These are phyloP conservation scores for Phasianus colchicus DNA, from an alignment of 2,113 vertebrate genomes.

Conservation along the genomic window DNA sequence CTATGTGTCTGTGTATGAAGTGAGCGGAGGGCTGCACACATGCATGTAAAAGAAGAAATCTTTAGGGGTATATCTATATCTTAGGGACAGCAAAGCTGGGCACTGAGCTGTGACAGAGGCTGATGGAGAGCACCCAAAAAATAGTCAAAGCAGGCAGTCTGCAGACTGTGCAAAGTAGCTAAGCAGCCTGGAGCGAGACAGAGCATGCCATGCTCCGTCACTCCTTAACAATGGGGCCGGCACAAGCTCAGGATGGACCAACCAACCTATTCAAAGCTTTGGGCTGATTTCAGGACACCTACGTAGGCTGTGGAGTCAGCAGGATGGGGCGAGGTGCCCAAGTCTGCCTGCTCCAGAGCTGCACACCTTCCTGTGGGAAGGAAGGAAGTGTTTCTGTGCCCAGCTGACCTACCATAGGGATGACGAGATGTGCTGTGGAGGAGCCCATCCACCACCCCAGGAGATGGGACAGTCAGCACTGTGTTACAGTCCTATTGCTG, in stretches of 20 bases:
- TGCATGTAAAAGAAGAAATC: background rate
- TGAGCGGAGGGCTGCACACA: accelerated
- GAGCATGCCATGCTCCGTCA: constrained; percentile 34
- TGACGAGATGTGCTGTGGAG: background rate
- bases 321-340: background rate
- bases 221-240: constrained; percentile 10
- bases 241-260: background rate
- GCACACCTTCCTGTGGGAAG: background rate
- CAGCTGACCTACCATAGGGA: background rate
- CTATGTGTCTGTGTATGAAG: background rate
- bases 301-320: background rate
- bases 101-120: background rate
- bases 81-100: background rate
- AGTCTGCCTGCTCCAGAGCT: background rate
- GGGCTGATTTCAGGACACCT: constrained; percentile 44
- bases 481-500: background rate
- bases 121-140: background rate
- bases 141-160: background rate
- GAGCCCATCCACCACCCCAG: background rate
- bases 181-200: constrained; percentile 15
- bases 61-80: background rate
- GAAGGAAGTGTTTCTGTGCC: background rate
- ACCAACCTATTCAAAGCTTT: constrained; percentile 2
- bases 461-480: background rate
- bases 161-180: background rate